Evolutionary conservation across 2,888 invertebrate species (phyloP), one percentile per base, ranked within the genome.

Genomic region (Polymixis lichenea): DNA sequence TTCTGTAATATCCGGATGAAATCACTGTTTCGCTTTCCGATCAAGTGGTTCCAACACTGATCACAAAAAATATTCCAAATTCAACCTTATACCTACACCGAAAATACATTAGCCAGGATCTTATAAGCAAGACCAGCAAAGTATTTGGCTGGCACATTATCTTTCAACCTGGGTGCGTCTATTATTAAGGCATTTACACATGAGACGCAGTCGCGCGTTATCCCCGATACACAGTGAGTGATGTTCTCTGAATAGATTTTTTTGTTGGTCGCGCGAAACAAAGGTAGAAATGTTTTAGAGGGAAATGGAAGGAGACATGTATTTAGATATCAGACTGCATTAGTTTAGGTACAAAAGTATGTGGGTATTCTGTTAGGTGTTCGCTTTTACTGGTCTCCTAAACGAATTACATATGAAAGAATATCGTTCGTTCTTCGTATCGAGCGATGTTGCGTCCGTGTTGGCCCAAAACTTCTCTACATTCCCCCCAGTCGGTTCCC

Each of bases 141-240:
- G 78, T 84, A 77, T 82, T 80, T 70, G 61, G 56, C 64, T 38
- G 74, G 8, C 60, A 77, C 78, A 78, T 86, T 86, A 87, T 87
- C 93, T 93, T 92, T 93, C 93, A 72, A 90, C 89, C 87, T 88
- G 91, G 89, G 83, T 83, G 90, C 75, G 75, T 85, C 83, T 85
- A 89, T 91, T 91, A 91, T 91, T 88, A 88, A 88, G 88, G 78
- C 83, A 81, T 86, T 83, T 86, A 82, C 82, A 84, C 83, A 84
- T 77, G 82, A 80, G 72, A 80, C 68, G 84, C 89, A 84, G 82
- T 83, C 89, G 87, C 82, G 86, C 83, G 91, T 89, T 83, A 90
- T 84, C 64, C 38, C 81, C 89, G 89, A 91, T 90, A 90, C 87
- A 86, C 78, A 73, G 78, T 83, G 84, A 75, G 64, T 85, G 79